Evolutionary conservation across 2,888 invertebrate genomes (phyloP).

Genomic region (Hirtodrosophila trivittata): DNA sequence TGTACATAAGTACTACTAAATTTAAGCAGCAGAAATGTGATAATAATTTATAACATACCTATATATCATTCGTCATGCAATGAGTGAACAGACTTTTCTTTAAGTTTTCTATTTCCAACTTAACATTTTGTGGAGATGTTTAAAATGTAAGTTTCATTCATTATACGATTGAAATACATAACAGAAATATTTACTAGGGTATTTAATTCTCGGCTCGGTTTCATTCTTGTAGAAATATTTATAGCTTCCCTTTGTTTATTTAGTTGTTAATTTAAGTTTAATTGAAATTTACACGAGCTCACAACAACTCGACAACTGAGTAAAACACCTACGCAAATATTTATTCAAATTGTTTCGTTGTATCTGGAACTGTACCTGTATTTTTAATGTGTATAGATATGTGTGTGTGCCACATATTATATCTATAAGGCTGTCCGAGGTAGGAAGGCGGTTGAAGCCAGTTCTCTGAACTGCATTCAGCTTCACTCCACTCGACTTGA

Average conservation of each 20-base stretch:
- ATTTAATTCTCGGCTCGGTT: slow-evolving; percentile 5
- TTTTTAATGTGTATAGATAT: background rate
- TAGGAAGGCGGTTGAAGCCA: slow-evolving; percentile 2
- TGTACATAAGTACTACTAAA: no score
- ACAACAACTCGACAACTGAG: slow-evolving; percentile 27
- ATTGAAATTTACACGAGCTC: slow-evolving; percentile 60
- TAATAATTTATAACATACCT: no score
- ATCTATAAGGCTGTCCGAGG: slow-evolving; percentile 13
- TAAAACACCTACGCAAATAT: slow-evolving; percentile 68
- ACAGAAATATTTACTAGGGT: no score
- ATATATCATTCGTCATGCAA: no score
- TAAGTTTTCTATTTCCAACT: no score
- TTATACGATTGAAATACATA: no score
- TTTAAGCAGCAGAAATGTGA: no score
- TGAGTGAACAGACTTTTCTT: no score
- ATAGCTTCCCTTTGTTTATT: slow-evolving; percentile 38
- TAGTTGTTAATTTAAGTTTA: slow-evolving; percentile 60
- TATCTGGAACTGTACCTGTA: background rate
- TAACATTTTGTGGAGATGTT: no score
- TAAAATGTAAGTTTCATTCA: no score
- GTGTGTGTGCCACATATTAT: slow-evolving; percentile 3
- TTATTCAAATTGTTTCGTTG: slow-evolving; percentile 42
- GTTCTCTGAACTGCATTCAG: slow-evolving; percentile 26
- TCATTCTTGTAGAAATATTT: background rate
- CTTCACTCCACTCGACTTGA: slow-evolving; percentile 19